Evolutionary conservation across 2,113 vertebrate species (phyloP).

Genomic region (Dissostichus mawsoni): DNA sequence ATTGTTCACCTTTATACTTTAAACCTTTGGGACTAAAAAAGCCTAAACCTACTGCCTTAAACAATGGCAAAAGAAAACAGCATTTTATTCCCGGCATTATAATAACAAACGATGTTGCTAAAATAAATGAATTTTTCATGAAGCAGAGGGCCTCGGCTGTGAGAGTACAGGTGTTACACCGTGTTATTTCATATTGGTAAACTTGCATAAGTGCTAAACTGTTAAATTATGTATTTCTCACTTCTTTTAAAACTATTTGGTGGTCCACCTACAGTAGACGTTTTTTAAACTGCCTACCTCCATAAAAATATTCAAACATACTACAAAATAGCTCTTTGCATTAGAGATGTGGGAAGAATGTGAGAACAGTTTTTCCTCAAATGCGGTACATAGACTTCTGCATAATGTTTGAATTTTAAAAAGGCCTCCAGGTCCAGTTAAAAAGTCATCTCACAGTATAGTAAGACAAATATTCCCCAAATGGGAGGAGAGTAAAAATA

Average conservation of each 20-base stretch:
- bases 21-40: slow-evolving; percentile 23
- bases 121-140: slow-evolving; percentile 71
- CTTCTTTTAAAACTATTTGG: slow-evolving; percentile 53
- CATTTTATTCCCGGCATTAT: slow-evolving; percentile 40
- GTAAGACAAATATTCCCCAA: slow-evolving; percentile 5
- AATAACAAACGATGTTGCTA: slow-evolving; percentile 46
- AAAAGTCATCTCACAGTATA: neutral
- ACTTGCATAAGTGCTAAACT: slow-evolving; percentile 60
- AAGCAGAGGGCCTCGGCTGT: slow-evolving; percentile 35
- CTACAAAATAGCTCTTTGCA: slow-evolving; percentile 4
- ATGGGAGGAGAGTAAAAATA: neutral
- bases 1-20: neutral
- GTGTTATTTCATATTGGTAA: slow-evolving; percentile 54
- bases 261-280: slow-evolving; percentile 15
- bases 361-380: neutral
- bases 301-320: slow-evolving; percentile 14
- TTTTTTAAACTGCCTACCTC: slow-evolving; percentile 15
- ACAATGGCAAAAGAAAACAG: slow-evolving; percentile 21
- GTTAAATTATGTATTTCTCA: slow-evolving; percentile 68
- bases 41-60: slow-evolving; percentile 2
- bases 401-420: slow-evolving; percentile 27
- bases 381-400: neutral
- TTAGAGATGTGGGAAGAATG: neutral
- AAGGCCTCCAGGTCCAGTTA: neutral
- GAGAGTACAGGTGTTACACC: slow-evolving; percentile 57